These are phyloP conservation scores for Meliscaeva auricollis DNA, from an alignment of 2,888 invertebrate genomes.

Conservation along the genomic window DNA sequence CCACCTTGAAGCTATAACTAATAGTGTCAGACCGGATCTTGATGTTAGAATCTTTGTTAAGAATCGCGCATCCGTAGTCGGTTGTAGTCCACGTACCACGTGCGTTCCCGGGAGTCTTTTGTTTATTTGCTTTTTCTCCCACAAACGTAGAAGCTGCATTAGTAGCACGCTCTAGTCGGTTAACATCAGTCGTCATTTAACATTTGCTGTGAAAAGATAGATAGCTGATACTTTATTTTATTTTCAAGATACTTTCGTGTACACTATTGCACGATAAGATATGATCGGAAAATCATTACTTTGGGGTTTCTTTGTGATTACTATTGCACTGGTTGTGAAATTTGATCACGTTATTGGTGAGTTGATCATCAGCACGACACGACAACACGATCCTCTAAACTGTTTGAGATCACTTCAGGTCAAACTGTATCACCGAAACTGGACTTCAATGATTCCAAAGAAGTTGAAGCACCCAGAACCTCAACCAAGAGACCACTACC, in stretches of 20 bases:
- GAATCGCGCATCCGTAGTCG: conserved; percentile 51
- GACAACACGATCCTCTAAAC: conserved; percentile 2
- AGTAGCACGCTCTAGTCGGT: conserved; percentile 29
- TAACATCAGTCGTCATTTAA: conserved; percentile 57
- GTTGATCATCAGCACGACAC: conserved; percentile 76
- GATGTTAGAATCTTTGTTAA: conserved; percentile 60
- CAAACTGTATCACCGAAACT: conserved; percentile 83
- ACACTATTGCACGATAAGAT: conserved; percentile 23
- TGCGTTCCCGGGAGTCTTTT: conserved; percentile 56
- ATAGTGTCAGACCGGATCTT: conserved; percentile 73
- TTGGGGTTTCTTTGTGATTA: conserved; percentile 51
- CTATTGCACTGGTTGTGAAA: conserved; percentile 31
- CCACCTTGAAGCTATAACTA: conserved; percentile 70
- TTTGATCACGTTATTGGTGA: conserved; percentile 57
- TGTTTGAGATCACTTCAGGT: conserved; percentile 77
- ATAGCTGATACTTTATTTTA: conserved; percentile 20
- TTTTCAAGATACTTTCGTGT: conserved; percentile 34
- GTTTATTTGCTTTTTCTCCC: conserved; percentile 35
- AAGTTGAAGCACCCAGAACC: conserved; percentile 76
- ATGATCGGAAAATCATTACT: conserved; percentile 58
- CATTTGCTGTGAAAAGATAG: conserved; percentile 54
- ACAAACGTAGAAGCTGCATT: conserved; percentile 25
- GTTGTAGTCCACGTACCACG: conserved; percentile 30
- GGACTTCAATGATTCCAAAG: conserved; percentile 82
- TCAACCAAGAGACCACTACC: conserved; percentile 78